Evolutionary conservation across 1,140 invertebrate genomes (phyloP).

Genomic region (Aphaenogaster ashmeadi): DNA sequence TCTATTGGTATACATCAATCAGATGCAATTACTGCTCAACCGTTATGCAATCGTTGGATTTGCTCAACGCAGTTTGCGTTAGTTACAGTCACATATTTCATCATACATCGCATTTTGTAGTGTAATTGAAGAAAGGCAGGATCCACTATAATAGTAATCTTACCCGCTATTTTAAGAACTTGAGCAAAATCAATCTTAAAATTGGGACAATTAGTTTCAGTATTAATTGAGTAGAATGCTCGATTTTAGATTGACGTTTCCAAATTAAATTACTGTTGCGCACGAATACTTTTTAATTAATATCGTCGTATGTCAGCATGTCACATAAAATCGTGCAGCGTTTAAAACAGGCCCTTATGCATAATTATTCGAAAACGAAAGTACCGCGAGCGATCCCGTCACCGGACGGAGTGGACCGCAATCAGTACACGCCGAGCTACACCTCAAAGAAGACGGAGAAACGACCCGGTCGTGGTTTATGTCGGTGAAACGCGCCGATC

Average conservation of each 20-base stretch:
- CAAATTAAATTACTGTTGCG: slow-evolving; percentile 1
- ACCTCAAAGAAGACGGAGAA: slow-evolving; percentile 67
- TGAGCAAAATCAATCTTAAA: slow-evolving; percentile 8
- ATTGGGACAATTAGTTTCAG: slow-evolving; percentile 4
- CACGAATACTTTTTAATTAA: not conserved
- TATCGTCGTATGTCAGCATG: not conserved
- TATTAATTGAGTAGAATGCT: not conserved
- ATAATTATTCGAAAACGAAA: slow-evolving; percentile 71
- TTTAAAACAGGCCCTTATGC: slow-evolving; percentile 11
- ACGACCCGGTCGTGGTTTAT: slow-evolving; percentile 71
- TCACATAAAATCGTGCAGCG: not conserved
- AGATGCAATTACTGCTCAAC: slow-evolving; percentile 47
- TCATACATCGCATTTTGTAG: slow-evolving; percentile 25
- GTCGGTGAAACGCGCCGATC: slow-evolving; percentile 69
- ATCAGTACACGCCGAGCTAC: slow-evolving; percentile 63
- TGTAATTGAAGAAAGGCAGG: slow-evolving; percentile 20
- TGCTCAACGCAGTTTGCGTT: slow-evolving; percentile 35
- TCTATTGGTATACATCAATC: slow-evolving; percentile 61
- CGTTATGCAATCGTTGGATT: slow-evolving; percentile 55
- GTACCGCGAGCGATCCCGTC: slow-evolving; percentile 70
- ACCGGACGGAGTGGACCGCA: slow-evolving; percentile 43
- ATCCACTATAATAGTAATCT: not conserved
- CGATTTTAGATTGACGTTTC: not conserved
- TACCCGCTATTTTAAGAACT: slow-evolving; percentile 11
- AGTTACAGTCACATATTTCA: slow-evolving; percentile 44